Conservation (phyloP, 2,113 vertebrate species). For the Actenoides lindsayi region DNA sequence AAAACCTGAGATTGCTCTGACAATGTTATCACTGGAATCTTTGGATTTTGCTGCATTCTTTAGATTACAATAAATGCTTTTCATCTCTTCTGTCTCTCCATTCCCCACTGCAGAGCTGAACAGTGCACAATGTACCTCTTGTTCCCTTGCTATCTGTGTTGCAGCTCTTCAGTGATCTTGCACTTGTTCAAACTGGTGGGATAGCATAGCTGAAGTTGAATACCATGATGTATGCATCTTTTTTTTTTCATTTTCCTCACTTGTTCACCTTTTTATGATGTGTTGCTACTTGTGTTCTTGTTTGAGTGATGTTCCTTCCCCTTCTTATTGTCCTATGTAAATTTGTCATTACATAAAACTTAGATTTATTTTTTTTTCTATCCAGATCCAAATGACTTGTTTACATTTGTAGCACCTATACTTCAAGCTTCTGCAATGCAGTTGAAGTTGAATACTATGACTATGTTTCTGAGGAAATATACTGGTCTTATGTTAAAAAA, state of each 20-base stretch:
- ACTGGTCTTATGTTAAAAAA: neutral
- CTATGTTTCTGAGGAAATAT: neutral
- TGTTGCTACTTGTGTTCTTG: neutral
- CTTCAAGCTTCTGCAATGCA: neutral
- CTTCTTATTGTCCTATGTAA: neutral
- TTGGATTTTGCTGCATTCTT: slow-evolving; percentile 14
- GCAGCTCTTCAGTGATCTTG: neutral
- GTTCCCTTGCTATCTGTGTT: neutral
- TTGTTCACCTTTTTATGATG: neutral
- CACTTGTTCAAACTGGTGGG: neutral
- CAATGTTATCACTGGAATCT: neutral
- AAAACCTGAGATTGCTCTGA: neutral
- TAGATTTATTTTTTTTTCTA: neutral
- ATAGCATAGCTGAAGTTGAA: neutral
- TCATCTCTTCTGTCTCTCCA: neutral
- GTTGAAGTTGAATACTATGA: neutral
- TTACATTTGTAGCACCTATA: neutral
- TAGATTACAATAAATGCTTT: neutral
- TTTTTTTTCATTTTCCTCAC: neutral
- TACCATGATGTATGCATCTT: neutral
- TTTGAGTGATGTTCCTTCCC: neutral
- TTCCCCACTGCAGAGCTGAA: neutral
- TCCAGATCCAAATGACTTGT: neutral
- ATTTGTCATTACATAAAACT: neutral
- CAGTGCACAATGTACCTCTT: slow-evolving; percentile 10